Evolutionary conservation across 2,797 vertebrate species (phyloP).

Genomic region (Gallinago nigripennis): DNA sequence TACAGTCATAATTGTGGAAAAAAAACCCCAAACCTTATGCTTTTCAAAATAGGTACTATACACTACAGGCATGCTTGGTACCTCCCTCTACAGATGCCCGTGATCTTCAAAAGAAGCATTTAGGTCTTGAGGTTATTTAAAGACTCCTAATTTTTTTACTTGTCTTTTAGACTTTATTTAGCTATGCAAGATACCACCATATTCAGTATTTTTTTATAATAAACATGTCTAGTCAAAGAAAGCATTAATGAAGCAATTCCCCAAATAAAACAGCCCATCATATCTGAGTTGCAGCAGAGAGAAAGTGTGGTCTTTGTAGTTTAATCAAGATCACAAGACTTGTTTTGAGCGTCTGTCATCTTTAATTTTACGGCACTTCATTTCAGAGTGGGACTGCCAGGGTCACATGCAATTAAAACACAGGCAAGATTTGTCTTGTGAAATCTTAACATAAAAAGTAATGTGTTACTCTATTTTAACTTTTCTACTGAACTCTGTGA

Average conservation of each 20-base stretch:
- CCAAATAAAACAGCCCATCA: constrained; percentile 88
- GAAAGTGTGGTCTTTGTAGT: constrained; percentile 86
- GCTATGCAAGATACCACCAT: constrained; percentile 77
- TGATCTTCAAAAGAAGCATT: constrained; percentile 41
- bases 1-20: not conserved
- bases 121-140: constrained; percentile 70
- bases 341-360: constrained; percentile 88
- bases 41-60: not conserved
- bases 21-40: not conserved
- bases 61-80: not conserved
- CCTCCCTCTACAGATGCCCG: not conserved
- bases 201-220: constrained; percentile 85
- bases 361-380: constrained; percentile 88
- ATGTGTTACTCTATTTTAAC: constrained; percentile 87
- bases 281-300: constrained; percentile 86
- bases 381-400: constrained; percentile 84
- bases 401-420: constrained; percentile 91
- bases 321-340: constrained; percentile 90
- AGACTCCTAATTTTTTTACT: constrained; percentile 69
- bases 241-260: constrained; percentile 92
- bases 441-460: constrained; percentile 89
- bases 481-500: constrained; percentile 85
- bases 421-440: constrained; percentile 87
- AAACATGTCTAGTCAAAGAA: constrained; percentile 94
- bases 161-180: constrained; percentile 78